Evolutionary conservation across 2,113 vertebrate species (phyloP).

Genomic region (Calidris pugnax): DNA sequence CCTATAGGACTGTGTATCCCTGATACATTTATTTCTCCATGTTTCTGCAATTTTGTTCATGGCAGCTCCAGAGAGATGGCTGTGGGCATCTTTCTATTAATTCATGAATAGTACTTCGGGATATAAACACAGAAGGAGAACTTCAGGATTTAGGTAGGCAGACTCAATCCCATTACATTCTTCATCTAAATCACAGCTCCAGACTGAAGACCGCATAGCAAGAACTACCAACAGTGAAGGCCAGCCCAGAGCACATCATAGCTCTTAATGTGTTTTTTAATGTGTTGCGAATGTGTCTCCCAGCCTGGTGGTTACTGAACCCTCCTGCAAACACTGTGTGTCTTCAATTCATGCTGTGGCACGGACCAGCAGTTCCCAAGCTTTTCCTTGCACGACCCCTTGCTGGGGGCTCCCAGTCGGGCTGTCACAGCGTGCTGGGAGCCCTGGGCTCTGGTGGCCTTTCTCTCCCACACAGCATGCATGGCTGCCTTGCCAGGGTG

Average conservation of each 20-base stretch:
- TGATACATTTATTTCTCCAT: background rate
- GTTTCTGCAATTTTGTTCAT: background rate
- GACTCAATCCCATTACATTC: background rate
- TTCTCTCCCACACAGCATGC: background rate
- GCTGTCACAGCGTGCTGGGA: background rate
- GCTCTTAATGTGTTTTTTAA: background rate
- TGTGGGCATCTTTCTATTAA: background rate
- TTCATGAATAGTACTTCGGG: background rate
- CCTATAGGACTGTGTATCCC: background rate
- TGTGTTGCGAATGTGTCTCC: background rate
- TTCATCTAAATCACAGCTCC: background rate
- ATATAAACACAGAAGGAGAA: background rate
- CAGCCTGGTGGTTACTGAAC: background rate
- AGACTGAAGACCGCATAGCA: background rate
- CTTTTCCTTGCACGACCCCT: background rate
- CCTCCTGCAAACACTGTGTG: accelerated
- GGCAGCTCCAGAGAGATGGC: background rate
- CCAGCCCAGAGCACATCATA: background rate
- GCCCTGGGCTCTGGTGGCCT: background rate
- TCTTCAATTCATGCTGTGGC: background rate
- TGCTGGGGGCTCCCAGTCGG: accelerated
- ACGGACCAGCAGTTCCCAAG: background rate
- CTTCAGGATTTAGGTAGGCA: background rate
- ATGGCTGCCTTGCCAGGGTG: background rate
- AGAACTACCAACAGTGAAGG: background rate